phyloP scores from a whole-genome alignment of 2,888 invertebrate species.

The Polymixis flavicincta region DNA sequence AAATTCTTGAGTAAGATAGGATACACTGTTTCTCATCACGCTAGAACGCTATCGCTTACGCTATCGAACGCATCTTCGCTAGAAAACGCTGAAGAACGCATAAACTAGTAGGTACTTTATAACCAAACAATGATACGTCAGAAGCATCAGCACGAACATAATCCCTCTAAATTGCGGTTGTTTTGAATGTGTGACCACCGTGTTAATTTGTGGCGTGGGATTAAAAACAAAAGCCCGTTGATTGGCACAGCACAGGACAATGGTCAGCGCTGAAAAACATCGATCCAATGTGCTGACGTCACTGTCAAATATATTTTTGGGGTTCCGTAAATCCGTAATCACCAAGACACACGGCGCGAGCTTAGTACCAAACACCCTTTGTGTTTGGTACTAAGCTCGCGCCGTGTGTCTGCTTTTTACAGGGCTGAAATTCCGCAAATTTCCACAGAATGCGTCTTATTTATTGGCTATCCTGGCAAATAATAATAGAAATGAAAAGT shows the following conservation, averaged over 20 bases:
- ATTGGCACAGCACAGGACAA: constrained; percentile 40
- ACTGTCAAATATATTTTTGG: constrained; percentile 38
- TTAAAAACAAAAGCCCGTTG: constrained; percentile 52
- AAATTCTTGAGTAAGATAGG: neutral
- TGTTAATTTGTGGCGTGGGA: constrained; percentile 43
- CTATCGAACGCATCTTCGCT: too few relatives aligned
- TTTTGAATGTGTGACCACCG: constrained; percentile 26
- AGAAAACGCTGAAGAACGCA: neutral
- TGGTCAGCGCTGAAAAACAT: constrained; percentile 38
- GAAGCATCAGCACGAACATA: constrained; percentile 9
- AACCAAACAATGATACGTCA: constrained; percentile 9
- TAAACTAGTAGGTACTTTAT: neutral
- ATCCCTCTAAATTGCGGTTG: constrained; percentile 34
- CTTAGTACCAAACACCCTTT: too few relatives aligned
- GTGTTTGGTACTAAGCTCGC: neutral
- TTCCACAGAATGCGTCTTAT: neutral
- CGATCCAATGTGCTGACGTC: constrained; percentile 34
- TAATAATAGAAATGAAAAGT: neutral
- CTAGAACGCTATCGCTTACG: too few relatives aligned
- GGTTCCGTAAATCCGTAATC: neutral
- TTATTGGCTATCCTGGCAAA: neutral
- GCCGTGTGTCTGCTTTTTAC: neutral
- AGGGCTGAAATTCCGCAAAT: neutral
- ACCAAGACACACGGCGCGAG: too few relatives aligned
- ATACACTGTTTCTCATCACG: too few relatives aligned